Evolutionary conservation across 2,888 invertebrate species (phyloP), one percentile per base, ranked within the genome.

Genomic region (Acanthococcus lagerstroemiae): DNA sequence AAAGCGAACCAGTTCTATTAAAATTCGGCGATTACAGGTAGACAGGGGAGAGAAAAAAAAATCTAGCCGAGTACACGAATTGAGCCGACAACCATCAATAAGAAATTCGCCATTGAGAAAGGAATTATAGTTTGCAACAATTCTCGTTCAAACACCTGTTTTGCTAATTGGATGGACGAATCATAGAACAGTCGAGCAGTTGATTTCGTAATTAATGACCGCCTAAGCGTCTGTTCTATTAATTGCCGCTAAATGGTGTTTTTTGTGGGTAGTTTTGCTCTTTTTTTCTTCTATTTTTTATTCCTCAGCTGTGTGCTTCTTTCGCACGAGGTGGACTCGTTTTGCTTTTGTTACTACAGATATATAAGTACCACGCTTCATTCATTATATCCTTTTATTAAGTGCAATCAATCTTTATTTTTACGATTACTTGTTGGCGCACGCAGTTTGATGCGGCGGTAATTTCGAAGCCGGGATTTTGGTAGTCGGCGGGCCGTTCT

Each of bases 141-240:
- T 55, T 25, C 25, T n/a, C 25, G 30, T 50, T n/a, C 27, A 61
- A 52, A 60, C 60, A 48, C 48, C 48, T 60, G 50, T 57, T 57
- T 57, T 52, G 61, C 48, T 61, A 61, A 61, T 61, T 61, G 50
- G 50, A 25, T 30, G 37, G 27, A 25, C 26, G 48, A 26, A 17
- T 26, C 26, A 52, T 37, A 30, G 48, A 52, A 27, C 30, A 50
- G 61, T 61, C 52, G 22, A 22, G 48, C 61, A 61, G 61, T 61
- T 61, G n/a, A 52, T 61, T 50, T 50, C 52, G 27, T 61, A 61
- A 61, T 61, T 61, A 48, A 61, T 61, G 61, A 61, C 48, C 26
- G 30, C 30, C 21, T 27, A 61, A 48, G 61, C 61, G 61, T 61
- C 61, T 61, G 22, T 52, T 61, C 52, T 61, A 61, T 61, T 61